These are phyloP conservation scores for Scaptomyza polygonia DNA, from an alignment of 2,888 invertebrate species.

Conservation along the genomic window DNA sequence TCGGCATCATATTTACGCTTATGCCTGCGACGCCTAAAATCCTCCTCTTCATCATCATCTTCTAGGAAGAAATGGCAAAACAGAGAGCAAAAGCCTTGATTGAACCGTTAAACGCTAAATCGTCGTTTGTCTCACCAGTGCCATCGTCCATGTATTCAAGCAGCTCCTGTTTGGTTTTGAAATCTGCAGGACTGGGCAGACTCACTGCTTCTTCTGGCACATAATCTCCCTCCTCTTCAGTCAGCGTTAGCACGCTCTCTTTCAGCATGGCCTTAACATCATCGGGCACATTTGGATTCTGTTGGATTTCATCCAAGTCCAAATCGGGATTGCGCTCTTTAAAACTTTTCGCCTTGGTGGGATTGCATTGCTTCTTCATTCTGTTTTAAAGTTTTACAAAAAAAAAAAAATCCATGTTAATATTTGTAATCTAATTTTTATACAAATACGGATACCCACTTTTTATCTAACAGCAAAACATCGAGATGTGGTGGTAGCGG, in stretches of 20 bases:
- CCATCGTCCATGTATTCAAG: slow-evolving; percentile 84
- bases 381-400: slow-evolving; percentile 43
- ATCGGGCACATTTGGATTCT: slow-evolving; percentile 84
- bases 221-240: slow-evolving; percentile 75
- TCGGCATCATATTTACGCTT: slow-evolving; percentile 83
- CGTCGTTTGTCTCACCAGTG: slow-evolving; percentile 71
- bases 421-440: not conserved
- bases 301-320: slow-evolving; percentile 84
- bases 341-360: slow-evolving; percentile 83
- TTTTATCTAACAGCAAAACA: slow-evolving; percentile 90
- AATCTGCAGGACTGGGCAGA: slow-evolving; percentile 76
- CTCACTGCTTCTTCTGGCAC: slow-evolving; percentile 63
- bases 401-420: not conserved
- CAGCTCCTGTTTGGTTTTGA: slow-evolving; percentile 83
- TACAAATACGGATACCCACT: slow-evolving; percentile 85
- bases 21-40: slow-evolving; percentile 81
- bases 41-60: slow-evolving; percentile 83
- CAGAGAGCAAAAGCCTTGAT: slow-evolving; percentile 7
- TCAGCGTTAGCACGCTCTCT: slow-evolving; percentile 82
- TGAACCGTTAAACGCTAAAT: not conserved
- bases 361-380: slow-evolving; percentile 84
- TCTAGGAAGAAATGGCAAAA: slow-evolving; percentile 32
- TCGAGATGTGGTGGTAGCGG: slow-evolving; percentile 92
- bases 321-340: slow-evolving; percentile 84
- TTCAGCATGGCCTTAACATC: slow-evolving; percentile 84